Evolutionary conservation across 2,797 vertebrate species (phyloP).

Genomic region (Phataginus tricuspis): DNA sequence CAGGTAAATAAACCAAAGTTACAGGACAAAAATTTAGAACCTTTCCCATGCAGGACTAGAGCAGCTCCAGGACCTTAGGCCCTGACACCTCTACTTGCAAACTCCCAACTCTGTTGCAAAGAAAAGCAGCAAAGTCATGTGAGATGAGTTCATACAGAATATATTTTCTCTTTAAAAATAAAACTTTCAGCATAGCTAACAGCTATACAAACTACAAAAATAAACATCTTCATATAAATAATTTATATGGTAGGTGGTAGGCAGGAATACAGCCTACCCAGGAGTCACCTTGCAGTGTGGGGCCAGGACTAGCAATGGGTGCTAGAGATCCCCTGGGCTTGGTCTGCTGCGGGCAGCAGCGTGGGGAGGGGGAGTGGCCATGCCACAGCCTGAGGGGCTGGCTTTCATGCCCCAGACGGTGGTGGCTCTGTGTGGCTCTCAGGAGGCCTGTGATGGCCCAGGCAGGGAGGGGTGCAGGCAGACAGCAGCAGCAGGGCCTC

Average conservation of each 20-base stretch:
- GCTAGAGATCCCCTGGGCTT: slow-evolving; percentile 45
- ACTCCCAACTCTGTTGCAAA: slow-evolving; percentile 47
- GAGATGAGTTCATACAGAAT: slow-evolving; percentile 93
- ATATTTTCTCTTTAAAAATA: slow-evolving; percentile 99
- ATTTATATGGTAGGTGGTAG: slow-evolving; percentile 93
- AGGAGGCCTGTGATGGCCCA: neutral
- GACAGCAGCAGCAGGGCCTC: neutral
- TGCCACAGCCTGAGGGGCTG: slow-evolving; percentile 37
- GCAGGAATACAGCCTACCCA: neutral
- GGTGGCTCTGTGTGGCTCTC: neutral
- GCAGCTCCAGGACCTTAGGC: neutral
- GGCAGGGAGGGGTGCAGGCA: neutral
- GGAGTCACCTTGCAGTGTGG: neutral
- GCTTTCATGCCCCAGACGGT: neutral
- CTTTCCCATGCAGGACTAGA: neutral
- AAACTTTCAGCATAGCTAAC: slow-evolving; percentile 96
- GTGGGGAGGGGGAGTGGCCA: neutral
- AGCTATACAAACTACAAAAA: slow-evolving; percentile 99
- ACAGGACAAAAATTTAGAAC: neutral
- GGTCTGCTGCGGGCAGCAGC: neutral
- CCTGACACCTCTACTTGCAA: neutral
- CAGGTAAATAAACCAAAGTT: neutral
- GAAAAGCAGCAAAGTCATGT: slow-evolving; percentile 79
- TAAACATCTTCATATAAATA: slow-evolving; percentile 99
- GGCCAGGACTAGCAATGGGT: neutral